Base-by-base conservation (phyloP, 1,140 invertebrate genomes). In the Thaumetopoea pityocampa region DNA sequence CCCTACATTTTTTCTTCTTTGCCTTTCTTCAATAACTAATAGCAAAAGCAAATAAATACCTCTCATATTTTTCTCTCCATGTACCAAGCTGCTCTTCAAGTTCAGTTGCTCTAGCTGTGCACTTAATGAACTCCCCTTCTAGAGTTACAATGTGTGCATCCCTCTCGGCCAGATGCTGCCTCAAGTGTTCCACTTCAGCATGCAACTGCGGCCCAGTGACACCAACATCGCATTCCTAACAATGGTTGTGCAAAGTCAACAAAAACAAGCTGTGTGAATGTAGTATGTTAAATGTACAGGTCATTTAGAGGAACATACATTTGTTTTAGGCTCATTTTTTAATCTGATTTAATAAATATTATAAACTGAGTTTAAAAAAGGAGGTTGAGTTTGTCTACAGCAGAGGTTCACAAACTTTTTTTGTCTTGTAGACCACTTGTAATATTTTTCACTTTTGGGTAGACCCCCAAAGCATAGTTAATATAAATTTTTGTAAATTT, bases 51-150 rank as follows among this genome's bases (percentile, higher is more conserved):
- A 35, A 14, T 14, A 43, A 30, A 48, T 73, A 92, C 92, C 93
- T 91, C 73, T 93, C 92, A 88, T 96, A 97, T 87, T 97, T 96
- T 59, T 97, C 95, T 68, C 96, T 91, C 91, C 94, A 96, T 55
- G 93, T 92, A 35, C 91, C 69, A 32, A 97, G 81, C 77, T 96
- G 95, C 51, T 97, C 95, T 63, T 92, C 92, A 20, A 96, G 85
- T 35, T 94, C 93, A 14, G 91, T 89, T 55, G 92, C 85, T 55
- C 93, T 92, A 37, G 94, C 89, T 4, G 91, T 92, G 67, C 94
- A 92, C 40, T 92, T 91, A 15, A 95, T 85, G 73, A 96, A 94
- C 57, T 93, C 93, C 1, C 92, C 91, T 72, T 97, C 95, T 88
- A 97, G 91, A 51, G 89, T 91, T 36, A 93, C 88, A 57, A 97